A percentile compares a stretch with the other conserved stretches of the same genome.
These are phyloP conservation scores for Patiria pectinifera DNA, from an alignment of 53 echinoderm and acorn worm genomes.

Conservation along the genomic window DNA sequence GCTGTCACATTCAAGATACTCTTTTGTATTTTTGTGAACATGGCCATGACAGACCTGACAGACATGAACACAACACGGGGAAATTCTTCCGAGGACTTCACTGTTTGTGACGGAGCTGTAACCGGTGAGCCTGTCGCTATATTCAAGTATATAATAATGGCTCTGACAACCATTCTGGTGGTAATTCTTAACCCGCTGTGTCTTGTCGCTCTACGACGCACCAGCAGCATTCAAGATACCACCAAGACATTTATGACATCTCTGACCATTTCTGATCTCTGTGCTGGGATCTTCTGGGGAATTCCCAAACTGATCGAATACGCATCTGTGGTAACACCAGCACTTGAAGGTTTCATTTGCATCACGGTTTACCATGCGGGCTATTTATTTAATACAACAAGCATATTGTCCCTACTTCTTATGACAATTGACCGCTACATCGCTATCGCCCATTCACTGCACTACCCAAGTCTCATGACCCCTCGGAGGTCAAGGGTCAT, in stretches of 20 bases:
- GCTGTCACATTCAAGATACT: too few species aligned
- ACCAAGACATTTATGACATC: conserved; percentile 41
- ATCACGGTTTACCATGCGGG: not conserved
- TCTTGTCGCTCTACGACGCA: not conserved
- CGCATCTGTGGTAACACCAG: not conserved
- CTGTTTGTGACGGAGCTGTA: too few species aligned
- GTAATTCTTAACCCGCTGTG: conserved; percentile 16
- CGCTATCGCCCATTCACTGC: conserved; percentile 17
- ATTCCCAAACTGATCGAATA: not conserved
- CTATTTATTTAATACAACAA: not conserved
- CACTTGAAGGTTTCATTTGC: not conserved
- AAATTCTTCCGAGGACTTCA: too few species aligned
- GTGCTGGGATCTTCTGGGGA: conserved; percentile 5
- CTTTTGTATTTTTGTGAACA: too few species aligned
- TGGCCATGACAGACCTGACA: too few species aligned
- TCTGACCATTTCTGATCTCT: conserved; percentile 20
- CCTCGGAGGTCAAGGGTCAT: conserved; percentile 6
- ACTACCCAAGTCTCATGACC: conserved; percentile 17
- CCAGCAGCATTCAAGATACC: conserved; percentile 20
- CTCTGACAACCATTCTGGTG: conserved; percentile 14
- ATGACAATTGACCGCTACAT: conserved; percentile 31
- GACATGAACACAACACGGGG: too few species aligned
- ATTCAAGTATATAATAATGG: not conserved
- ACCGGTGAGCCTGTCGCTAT: not conserved
- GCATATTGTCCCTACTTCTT: not conserved